Base-by-base conservation (phyloP, 2,113 vertebrate species). In the Pongo pygmaeus region DNA sequence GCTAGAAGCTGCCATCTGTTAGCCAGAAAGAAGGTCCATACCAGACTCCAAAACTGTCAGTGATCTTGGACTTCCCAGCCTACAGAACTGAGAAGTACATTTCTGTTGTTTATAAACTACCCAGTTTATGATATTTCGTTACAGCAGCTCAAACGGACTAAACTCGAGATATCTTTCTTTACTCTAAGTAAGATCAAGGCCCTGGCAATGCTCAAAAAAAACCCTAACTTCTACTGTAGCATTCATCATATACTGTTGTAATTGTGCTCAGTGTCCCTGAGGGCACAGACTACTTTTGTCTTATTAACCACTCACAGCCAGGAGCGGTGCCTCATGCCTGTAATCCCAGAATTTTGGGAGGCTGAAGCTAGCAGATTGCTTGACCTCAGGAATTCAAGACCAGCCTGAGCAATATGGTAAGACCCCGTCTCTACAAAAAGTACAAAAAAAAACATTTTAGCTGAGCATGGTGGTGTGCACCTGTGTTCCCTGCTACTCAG, bases 111-210 rank as follows among this genome's bases (percentile, higher is more conserved):
- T 75, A 81, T 72, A 81, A 91, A 35, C 11, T 80, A 35, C 46
- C 0, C 55, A 81, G 22, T 30, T 70, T 52, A 64, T 1, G 23
- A 16, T 52, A 74, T 88, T 95, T 81, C 16, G 70, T 83, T 81
- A n/a, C 14, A 75, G 46, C 52, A 92, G 6, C 12, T 32, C 23
- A 30, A 67, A 12, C 4, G 11, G 5, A 81, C 23, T 64, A 91
- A 79, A 25, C 12, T 35, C 23, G 2, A 52, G 52, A 5, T 38
- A 43, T 72, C 43, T 84, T 84, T 80, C 30, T 90, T 57, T 75
- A 70, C 35, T 23, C 20, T 79, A 90, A 95, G 64, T 27, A 55
- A 89, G 87, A 96, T 59, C 38, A 94, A 89, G 23, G 64, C n/a
- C 27, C 38, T 4, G 32, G 18, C 2, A 55, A 78, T 48, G 30